Conservation (phyloP, 2,888 invertebrate species). For the Lasioglossum oenotherae region DNA sequence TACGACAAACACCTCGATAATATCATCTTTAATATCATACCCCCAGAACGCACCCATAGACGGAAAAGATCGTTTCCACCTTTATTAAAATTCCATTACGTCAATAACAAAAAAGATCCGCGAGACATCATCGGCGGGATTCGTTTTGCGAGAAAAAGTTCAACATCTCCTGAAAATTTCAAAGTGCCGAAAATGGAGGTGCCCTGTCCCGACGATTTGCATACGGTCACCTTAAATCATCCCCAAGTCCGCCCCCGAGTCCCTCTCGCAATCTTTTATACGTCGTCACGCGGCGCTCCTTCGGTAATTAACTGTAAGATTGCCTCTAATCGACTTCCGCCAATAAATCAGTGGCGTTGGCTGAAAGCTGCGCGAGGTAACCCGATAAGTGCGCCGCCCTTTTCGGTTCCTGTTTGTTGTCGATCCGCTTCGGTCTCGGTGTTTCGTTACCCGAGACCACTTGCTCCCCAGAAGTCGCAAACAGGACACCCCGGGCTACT, state of each 20-base stretch:
- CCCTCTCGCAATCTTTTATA: conserved; percentile 31
- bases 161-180: background rate
- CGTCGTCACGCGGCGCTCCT: conserved; percentile 47
- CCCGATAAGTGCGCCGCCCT: conserved; percentile 75
- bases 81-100: background rate
- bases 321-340: conserved; percentile 79
- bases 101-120: too few species aligned
- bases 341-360: conserved; percentile 75
- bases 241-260: conserved; percentile 32
- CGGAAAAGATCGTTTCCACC: background rate
- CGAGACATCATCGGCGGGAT: too few species aligned
- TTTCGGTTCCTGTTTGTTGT: conserved; percentile 80
- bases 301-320: conserved; percentile 75
- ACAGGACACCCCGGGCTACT: conserved; percentile 29
- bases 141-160: background rate
- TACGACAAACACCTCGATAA: background rate
- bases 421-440: conserved; percentile 66
- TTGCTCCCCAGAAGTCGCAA: conserved; percentile 67
- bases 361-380: conserved; percentile 68
- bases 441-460: conserved; percentile 67
- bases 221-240: conserved; percentile 49
- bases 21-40: background rate
- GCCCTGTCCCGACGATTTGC: background rate
- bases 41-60: background rate
- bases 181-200: background rate